Evolutionary conservation across 2,888 invertebrate genomes (phyloP), one percentile per base, ranked within the genome.

Genomic region (Axea sp.): DNA sequence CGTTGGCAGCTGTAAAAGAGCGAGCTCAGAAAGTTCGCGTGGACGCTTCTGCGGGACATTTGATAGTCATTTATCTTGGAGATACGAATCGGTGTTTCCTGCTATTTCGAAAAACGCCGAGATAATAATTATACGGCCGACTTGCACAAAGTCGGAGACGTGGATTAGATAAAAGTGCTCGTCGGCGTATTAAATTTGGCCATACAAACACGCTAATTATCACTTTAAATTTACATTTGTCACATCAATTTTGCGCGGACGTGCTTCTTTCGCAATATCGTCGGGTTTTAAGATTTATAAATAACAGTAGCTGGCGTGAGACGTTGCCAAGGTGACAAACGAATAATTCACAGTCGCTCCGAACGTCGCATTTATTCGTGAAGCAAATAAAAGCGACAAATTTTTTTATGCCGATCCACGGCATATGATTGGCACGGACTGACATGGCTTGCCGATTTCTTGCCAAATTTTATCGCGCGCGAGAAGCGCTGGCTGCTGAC

Each of bases 1-100:
- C 80, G 80, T 80, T 82, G 80, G 82, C 81, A 81, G 81, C 81
- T 81, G 82, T 57, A 43, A n/a, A n/a, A n/a, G n/a, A n/a, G n/a
- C n/a, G n/a, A n/a, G n/a, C n/a, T n/a, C n/a, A n/a, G 24, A 55
- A 71, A 64, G 33, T 57, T 64, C 14, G 45, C 59, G 35, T 43
- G n/a, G n/a, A 4, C 39, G 68, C 68, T 51, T 60, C 49, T 55
- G 12, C 60, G 17, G 37, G 24, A 57, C 62, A 30, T 71, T 60
- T 65, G 69, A 69, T 65, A 65, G 59, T 60, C 74, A 73, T 81
- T 79, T 76, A 68, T 79, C 78, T 77, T 75, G 26, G 30, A 76
- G 76, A 80, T 81, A 80, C 60, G 57, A 60, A 76, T 79, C 81
- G 60, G 57, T 60, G 73, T 77, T 76, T 74, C 68, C 69, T 65